phyloP scores from a whole-genome alignment of 2,797 vertebrate genomes.

The Gymnothorax reevesii region DNA sequence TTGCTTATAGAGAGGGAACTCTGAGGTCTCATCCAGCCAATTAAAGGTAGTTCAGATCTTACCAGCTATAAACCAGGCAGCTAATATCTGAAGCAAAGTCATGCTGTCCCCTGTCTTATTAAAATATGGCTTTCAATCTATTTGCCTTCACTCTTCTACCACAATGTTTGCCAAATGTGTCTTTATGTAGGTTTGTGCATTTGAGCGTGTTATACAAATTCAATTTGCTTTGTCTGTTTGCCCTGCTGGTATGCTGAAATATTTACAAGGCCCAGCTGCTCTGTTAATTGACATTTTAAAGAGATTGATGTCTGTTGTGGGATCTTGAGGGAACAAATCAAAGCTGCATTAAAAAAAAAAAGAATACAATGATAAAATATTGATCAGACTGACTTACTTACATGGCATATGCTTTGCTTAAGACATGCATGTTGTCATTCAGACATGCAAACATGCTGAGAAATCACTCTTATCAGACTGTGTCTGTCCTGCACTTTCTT shows the following conservation, averaged over 20 bases:
- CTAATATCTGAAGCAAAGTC: not conserved
- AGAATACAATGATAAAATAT: constrained; percentile 19
- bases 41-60: not conserved
- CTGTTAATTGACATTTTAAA: constrained; percentile 23
- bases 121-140: not conserved
- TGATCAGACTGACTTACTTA: constrained; percentile 26
- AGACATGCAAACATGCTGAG: not conserved
- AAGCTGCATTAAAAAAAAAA: constrained; percentile 22
- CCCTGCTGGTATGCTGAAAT: constrained; percentile 17
- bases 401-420: not conserved
- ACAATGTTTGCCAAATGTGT: not conserved
- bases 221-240: constrained; percentile 9
- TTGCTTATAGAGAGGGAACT: not conserved
- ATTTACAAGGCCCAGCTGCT: constrained; percentile 24
- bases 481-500: not conserved
- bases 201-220: constrained; percentile 14
- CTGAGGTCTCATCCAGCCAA: not conserved
- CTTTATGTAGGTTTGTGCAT: constrained; percentile 18
- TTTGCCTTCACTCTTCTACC: not conserved
- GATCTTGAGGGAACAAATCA: constrained; percentile 9
- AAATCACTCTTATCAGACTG: not conserved
- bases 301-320: constrained; percentile 12
- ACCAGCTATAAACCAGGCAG: not conserved
- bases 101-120: not conserved
- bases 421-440: constrained; percentile 1